Conservation (phyloP, 1,140 invertebrate genomes). For the Vollenhovia emeryi region DNA sequence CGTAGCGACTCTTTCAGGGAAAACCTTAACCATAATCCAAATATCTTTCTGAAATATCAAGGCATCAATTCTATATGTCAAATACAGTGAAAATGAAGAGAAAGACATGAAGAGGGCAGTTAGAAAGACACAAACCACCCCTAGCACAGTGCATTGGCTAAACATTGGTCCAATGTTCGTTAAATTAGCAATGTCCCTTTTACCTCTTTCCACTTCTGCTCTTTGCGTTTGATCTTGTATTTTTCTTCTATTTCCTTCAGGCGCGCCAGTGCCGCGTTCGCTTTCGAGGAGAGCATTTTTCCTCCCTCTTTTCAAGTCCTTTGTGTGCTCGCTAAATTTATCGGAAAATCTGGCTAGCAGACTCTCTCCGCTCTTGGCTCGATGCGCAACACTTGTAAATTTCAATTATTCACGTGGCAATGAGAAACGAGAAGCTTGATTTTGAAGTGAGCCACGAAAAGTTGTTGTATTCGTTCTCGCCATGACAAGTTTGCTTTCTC, state of each 20-base stretch:
- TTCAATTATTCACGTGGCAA: constrained; percentile 40
- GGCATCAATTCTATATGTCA: too few relatives aligned
- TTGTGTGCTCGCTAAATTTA: constrained; percentile 21
- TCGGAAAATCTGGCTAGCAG: background rate
- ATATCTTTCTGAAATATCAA: background rate
- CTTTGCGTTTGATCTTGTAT: constrained; percentile 73
- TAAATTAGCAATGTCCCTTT: too few relatives aligned
- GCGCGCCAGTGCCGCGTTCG: constrained; percentile 73
- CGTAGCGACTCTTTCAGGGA: background rate
- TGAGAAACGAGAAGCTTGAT: too few relatives aligned
- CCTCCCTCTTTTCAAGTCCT: background rate
- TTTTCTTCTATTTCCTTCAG: constrained; percentile 80
- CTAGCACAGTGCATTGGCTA: too few relatives aligned
- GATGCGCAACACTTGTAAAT: constrained; percentile 59
- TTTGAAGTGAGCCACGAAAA: background rate
- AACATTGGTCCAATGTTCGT: too few relatives aligned
- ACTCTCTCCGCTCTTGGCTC: background rate
- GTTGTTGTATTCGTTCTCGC: background rate
- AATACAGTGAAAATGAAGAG: too few relatives aligned
- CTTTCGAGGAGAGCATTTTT: constrained; percentile 76
- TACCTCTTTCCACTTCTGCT: constrained; percentile 45
- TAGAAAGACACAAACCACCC: too few relatives aligned
- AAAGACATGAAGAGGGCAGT: too few relatives aligned
- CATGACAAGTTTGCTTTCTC: constrained; percentile 27
- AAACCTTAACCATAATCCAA: background rate